Evolutionary conservation across 2,797 vertebrate genomes (phyloP).

Genomic region (Aythya fuligula): DNA sequence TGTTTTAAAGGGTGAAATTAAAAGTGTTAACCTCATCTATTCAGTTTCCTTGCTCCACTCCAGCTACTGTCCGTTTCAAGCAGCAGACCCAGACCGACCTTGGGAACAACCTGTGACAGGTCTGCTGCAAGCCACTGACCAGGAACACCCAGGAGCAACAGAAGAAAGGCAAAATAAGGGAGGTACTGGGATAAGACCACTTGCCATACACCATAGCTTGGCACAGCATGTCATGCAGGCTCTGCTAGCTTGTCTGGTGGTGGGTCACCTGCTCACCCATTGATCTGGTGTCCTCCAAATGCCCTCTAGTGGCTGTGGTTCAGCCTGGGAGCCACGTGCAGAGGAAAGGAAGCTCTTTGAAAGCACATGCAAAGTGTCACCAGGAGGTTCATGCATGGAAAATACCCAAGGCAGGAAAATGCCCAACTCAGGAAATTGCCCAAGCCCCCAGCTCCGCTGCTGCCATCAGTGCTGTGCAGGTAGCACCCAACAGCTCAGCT

Average conservation of each 20-base stretch:
- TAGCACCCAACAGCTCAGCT: neutral
- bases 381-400: neutral
- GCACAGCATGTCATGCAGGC: neutral
- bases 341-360: neutral
- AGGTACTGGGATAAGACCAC: neutral
- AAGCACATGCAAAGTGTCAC: neutral
- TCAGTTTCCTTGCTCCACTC: neutral
- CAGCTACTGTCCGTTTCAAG: neutral
- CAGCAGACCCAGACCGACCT: neutral
- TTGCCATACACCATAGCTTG: neutral
- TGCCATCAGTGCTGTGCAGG: neutral
- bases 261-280: neutral
- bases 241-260: neutral
- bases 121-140: neutral
- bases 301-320: conserved; percentile 74
- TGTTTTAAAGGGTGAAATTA: neutral
- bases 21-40: neutral
- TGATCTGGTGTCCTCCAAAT: conserved; percentile 73
- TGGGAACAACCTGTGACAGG: neutral
- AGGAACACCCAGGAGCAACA: neutral
- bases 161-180: neutral
- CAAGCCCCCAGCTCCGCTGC: neutral
- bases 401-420: neutral
- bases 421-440: neutral
- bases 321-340: neutral